Evolutionary conservation across 2,797 vertebrate genomes (phyloP), one percentile per base, ranked within the genome.

Genomic region (Neopelma chrysocephalum): DNA sequence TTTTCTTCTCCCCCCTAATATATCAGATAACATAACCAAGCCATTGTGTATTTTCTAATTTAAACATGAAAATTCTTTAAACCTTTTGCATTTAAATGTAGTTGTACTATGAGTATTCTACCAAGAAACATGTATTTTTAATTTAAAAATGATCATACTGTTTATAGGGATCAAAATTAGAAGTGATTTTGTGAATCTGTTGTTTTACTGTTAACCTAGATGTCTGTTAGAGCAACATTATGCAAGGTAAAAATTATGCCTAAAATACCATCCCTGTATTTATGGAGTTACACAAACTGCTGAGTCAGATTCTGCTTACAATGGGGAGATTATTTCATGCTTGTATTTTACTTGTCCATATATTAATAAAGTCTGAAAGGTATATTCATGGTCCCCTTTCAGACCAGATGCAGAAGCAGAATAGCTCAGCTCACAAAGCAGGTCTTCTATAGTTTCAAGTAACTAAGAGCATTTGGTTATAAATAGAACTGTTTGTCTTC

Each of bases 241-340:
- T 31, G 60, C 32, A 88, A 84, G 25, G 42, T 54, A 40, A 13
- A 34, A 60, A 15, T 14, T n/a, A 11, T 60, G 31, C 89, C 76
- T 89, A 76, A 62, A 27, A 40, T 92, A 51, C 22, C 34, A 11
- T 86, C 57, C 25, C 36, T 69, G 26, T 47, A 12, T 91, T 93
- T 50, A 22, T 72, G 42, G 71, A 87, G 71, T 95, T 82, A 51
- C 18, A 71, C 32, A 79, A 75, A 94, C 29, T 80, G 85, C 79
- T 90, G 82, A 94, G 87, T 96, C 86, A 95, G 90, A 72, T 85
- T 96, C 84, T 97, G 72, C 81, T 95, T 80, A 17, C 1, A 6
- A 10, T 69, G 34, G 19, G 61, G 40, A 83, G 64, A 87, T 96
- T 83, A 82, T 85, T 72, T 90, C 22, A 26, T 87, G 58, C 87